Conservation (phyloP, 2,888 invertebrate species). For the Hypomecis punctinalis region DNA sequence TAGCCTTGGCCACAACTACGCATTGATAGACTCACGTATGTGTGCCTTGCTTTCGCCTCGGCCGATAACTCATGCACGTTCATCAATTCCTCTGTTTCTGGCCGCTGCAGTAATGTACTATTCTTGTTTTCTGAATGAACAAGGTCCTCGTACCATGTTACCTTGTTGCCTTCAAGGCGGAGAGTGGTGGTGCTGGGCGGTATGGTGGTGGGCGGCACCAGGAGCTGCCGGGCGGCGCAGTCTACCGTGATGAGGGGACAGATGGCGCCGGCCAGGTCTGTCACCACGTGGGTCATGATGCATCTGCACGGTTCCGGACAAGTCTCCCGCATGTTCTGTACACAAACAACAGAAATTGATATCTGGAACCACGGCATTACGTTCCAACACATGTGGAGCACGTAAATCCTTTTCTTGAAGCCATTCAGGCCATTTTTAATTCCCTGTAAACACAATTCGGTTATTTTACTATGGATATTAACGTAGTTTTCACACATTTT, state of each 20-base stretch:
- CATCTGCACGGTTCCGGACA: constrained; percentile 87
- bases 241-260: constrained; percentile 89
- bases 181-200: constrained; percentile 88
- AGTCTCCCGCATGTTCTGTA: constrained; percentile 82
- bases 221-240: constrained; percentile 85
- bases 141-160: constrained; percentile 55
- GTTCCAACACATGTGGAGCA: neutral
- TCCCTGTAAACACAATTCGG: too few species aligned
- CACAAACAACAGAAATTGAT: constrained; percentile 16
- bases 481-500: too few species aligned
- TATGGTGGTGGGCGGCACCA: constrained; percentile 84
- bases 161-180: constrained; percentile 87
- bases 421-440: too few species aligned
- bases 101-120: too few species aligned
- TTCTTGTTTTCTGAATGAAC: neutral
- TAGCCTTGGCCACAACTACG: too few species aligned
- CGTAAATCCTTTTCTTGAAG: too few species aligned
- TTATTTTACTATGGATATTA: too few species aligned
- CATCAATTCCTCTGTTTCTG: too few species aligned
- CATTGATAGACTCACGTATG: too few species aligned
- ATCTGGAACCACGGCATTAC: neutral
- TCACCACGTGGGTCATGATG: constrained; percentile 87
- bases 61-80: too few species aligned
- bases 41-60: too few species aligned
- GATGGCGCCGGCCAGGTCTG: constrained; percentile 73